These are phyloP conservation scores for Drosophila limbata DNA, from an alignment of 2,888 invertebrate species.

Conservation along the genomic window DNA sequence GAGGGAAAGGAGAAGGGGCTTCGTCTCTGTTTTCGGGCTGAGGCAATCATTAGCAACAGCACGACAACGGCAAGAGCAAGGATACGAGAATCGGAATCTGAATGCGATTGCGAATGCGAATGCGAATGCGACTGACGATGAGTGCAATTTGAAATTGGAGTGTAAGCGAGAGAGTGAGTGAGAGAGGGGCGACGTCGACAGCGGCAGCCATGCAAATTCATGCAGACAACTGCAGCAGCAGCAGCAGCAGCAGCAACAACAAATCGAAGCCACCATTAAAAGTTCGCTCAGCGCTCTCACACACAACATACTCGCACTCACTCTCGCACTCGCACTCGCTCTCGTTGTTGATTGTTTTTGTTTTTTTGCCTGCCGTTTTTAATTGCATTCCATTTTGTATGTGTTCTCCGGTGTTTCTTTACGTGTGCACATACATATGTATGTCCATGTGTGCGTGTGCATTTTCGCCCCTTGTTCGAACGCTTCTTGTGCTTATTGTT, in stretches of 20 bases:
- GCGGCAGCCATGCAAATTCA: slow-evolving; percentile 76
- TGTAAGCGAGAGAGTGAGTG: background rate
- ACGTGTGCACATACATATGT: slow-evolving; percentile 16
- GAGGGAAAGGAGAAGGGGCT: background rate
- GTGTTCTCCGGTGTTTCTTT: slow-evolving; percentile 33
- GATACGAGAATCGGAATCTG: slow-evolving; percentile 48
- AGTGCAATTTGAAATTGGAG: slow-evolving; percentile 49
- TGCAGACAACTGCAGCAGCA: slow-evolving; percentile 59
- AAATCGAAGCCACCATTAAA: slow-evolving; percentile 82
- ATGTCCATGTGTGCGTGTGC: slow-evolving; percentile 31
- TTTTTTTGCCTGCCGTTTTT: slow-evolving; percentile 79
- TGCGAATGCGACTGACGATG: slow-evolving; percentile 52
- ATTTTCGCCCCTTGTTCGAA: slow-evolving; percentile 51
- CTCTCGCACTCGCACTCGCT: slow-evolving; percentile 29
- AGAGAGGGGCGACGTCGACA: slow-evolving; percentile 12
- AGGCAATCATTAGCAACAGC: slow-evolving; percentile 80
- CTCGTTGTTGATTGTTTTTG: slow-evolving; percentile 44
- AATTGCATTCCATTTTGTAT: slow-evolving; percentile 79
- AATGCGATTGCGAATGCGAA: slow-evolving; percentile 22
- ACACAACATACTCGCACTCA: slow-evolving; percentile 25
- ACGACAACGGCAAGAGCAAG: slow-evolving; percentile 59
- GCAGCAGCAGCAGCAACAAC: slow-evolving; percentile 46
- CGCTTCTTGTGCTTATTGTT: slow-evolving; percentile 21
- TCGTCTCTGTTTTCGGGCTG: slow-evolving; percentile 26
- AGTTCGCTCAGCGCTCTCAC: slow-evolving; percentile 48